phyloP scores from a whole-genome alignment of 2,797 vertebrate species.

The Sebastiscus tertius region DNA sequence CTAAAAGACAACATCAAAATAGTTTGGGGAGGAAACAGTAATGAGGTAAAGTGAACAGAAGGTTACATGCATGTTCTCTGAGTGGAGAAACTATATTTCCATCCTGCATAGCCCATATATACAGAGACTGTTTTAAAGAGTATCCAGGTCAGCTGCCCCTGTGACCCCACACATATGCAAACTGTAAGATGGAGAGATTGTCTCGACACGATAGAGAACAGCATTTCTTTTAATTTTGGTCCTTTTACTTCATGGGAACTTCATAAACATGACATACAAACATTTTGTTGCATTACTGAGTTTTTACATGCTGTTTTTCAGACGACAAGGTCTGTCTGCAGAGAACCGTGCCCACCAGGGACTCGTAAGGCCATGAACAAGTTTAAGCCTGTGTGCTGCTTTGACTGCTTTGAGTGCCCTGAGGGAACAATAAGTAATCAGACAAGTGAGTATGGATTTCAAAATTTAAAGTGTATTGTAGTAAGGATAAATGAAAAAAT shows the following conservation, averaged over 20 bases:
- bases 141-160: background rate
- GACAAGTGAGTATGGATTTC: conserved; percentile 59
- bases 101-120: background rate
- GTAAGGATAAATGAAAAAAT: background rate
- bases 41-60: conserved; percentile 42
- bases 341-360: conserved; percentile 68
- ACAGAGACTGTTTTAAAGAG: background rate
- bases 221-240: background rate
- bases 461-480: background rate
- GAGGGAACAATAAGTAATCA: conserved; percentile 76
- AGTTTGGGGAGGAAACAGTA: conserved; percentile 64
- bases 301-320: conserved; percentile 32
- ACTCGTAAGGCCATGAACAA: conserved; percentile 72
- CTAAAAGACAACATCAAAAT: conserved; percentile 51
- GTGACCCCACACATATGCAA: background rate
- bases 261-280: background rate
- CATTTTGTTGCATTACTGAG: background rate
- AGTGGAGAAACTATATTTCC: background rate
- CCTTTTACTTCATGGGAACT: background rate
- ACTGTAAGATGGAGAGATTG: background rate
- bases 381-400: conserved; percentile 74
- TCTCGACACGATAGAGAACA: background rate
- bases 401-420: conserved; percentile 75
- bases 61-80: background rate
- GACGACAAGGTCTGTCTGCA: conserved; percentile 76